Percentiles rank a stretch among this genome's conserved stretches.
Evolutionary conservation across 2,888 invertebrate genomes (phyloP).

Genomic region (Volucella zonaria): DNA sequence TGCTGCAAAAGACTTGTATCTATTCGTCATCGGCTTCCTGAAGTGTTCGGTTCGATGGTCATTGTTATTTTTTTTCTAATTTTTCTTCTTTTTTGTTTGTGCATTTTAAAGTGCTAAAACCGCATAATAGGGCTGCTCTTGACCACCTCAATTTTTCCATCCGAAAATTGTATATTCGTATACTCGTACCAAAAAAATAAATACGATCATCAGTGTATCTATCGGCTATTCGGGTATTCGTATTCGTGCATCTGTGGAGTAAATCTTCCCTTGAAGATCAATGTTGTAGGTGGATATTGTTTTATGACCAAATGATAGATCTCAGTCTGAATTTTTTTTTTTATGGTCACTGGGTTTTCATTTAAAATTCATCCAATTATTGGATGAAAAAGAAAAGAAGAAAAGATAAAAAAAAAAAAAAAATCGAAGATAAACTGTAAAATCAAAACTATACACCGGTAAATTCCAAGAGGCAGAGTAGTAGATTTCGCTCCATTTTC

Average conservation of each 20-base stretch:
- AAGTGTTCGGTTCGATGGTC: slow-evolving; percentile 81
- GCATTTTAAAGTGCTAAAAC: not conserved
- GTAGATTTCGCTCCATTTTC: slow-evolving; percentile 70
- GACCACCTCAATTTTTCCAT: not conserved
- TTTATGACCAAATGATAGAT: slow-evolving; percentile 33
- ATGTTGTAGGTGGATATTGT: slow-evolving; percentile 38
- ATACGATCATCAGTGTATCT: not conserved
- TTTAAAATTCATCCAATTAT: slow-evolving; percentile 65
- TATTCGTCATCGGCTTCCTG: slow-evolving; percentile 82
- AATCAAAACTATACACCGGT: slow-evolving; percentile 72
- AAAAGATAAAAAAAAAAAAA: slow-evolving; percentile 25
- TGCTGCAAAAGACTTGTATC: slow-evolving; percentile 70
- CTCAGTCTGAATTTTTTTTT: slow-evolving; percentile 9
- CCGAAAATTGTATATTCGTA: slow-evolving; percentile 1
- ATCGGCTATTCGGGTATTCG: no score
- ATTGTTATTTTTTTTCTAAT: slow-evolving; percentile 37
- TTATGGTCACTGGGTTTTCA: slow-evolving; percentile 66
- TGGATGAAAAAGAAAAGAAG: slow-evolving; percentile 29
- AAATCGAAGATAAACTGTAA: slow-evolving; percentile 65
- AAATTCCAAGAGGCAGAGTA: slow-evolving; percentile 69
- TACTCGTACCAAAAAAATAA: not conserved
- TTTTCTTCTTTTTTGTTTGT: no score
- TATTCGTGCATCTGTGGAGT: slow-evolving; percentile 24
- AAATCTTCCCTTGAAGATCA: not conserved
- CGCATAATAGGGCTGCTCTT: not conserved